A percentile compares a stretch with the other conserved stretches of the same genome.
phyloP scores from a whole-genome alignment of 2,888 invertebrate species.

The Elgonia sp. region DNA sequence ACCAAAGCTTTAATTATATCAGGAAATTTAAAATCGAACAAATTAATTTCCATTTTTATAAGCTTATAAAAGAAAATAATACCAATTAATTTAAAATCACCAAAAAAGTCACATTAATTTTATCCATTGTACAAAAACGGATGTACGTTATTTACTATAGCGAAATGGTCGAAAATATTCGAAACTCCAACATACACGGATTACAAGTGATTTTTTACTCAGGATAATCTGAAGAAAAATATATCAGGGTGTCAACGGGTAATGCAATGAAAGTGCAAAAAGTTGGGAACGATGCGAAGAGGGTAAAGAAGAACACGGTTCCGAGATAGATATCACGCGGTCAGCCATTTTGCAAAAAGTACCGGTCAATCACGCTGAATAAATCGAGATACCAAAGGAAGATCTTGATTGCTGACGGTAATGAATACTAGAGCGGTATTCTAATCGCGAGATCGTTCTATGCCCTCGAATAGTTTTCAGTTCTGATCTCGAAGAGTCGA shows the following conservation, averaged over 20 bases:
- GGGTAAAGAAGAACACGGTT: constrained; percentile 38
- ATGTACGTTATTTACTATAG: background rate
- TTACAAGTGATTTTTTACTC: constrained; percentile 38
- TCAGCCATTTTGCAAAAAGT: constrained; percentile 64
- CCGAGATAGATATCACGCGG: constrained; percentile 60
- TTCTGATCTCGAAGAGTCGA: constrained; percentile 51
- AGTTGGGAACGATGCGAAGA: constrained; percentile 11
- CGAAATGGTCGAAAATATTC: constrained; percentile 13
- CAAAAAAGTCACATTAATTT: too few relatives aligned
- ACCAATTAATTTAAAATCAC: too few relatives aligned
- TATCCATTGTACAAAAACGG: too few relatives aligned
- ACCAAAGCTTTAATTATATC: too few relatives aligned
- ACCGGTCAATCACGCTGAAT: constrained; percentile 70
- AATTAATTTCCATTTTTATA: too few relatives aligned
- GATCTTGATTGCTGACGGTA: constrained; percentile 71
- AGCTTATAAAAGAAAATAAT: too few relatives aligned
- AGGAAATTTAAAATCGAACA: too few relatives aligned
- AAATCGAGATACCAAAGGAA: constrained; percentile 66
- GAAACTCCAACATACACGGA: constrained; percentile 10
- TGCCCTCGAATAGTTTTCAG: constrained; percentile 61
- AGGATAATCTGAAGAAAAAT: constrained; percentile 22
- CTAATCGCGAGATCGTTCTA: constrained; percentile 68
- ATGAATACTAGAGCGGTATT: constrained; percentile 68
- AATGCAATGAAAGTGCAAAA: constrained; percentile 16
- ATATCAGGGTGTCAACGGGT: constrained; percentile 25